These are phyloP conservation scores for Sesamia nonagrioides DNA, from an alignment of 1,140 invertebrate species.

Conservation along the genomic window DNA sequence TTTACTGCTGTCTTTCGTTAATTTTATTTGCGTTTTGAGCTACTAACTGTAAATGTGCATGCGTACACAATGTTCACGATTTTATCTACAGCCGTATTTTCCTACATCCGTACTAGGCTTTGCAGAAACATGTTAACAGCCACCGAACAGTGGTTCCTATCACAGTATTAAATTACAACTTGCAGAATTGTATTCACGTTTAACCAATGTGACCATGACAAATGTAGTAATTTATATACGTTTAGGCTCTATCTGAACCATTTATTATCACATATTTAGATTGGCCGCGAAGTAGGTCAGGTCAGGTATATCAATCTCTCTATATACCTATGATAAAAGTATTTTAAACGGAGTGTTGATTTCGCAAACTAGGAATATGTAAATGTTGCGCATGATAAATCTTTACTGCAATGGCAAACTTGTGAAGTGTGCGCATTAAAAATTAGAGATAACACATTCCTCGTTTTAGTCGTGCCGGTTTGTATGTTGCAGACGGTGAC, in stretches of 20 bases:
- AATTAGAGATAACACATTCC: conserved; percentile 61
- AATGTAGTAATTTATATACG: conserved; percentile 54
- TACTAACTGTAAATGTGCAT: conserved; percentile 58
- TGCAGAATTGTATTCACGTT: conserved; percentile 52
- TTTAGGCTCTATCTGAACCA: conserved; percentile 25
- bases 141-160: conserved; percentile 55
- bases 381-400: conserved; percentile 20
- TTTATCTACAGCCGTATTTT: conserved; percentile 56
- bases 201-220: conserved; percentile 50
- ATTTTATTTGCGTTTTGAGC: conserved; percentile 64
- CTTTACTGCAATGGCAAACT: conserved; percentile 28
- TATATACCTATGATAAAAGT: conserved; percentile 1
- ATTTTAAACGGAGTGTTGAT: conserved; percentile 21
- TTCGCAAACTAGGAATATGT: conserved; percentile 22
- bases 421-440: conserved; percentile 45
- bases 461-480: conserved; percentile 64
- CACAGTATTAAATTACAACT: conserved; percentile 59
- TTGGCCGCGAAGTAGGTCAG: conserved; percentile 37
- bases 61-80: conserved; percentile 60
- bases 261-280: conserved; percentile 29
- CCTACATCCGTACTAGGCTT: conserved; percentile 39
- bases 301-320: too few relatives aligned
- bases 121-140: conserved; percentile 50
- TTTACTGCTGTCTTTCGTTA: conserved; percentile 58
- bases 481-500: conserved; percentile 55